These are phyloP conservation scores for Physella acuta DNA, from an alignment of 1,140 invertebrate species.

Conservation along the genomic window DNA sequence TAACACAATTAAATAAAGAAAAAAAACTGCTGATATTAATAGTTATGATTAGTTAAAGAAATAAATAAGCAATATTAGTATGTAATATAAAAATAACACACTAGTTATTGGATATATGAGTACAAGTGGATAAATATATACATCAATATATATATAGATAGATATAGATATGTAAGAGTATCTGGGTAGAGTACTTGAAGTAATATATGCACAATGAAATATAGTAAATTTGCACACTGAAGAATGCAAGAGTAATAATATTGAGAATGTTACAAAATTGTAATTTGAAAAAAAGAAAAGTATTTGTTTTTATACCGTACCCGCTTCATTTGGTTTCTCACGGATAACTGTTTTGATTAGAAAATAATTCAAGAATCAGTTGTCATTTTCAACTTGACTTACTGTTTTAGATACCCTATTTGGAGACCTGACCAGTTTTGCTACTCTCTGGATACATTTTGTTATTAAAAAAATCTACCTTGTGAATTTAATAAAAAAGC, in stretches of 20 bases:
- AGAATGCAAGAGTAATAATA: constrained; percentile 17
- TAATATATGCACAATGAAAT: constrained; percentile 10
- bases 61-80: constrained; percentile 6
- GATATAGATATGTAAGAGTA: neutral
- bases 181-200: neutral
- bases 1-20: too few species aligned
- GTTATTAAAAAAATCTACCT: too few species aligned
- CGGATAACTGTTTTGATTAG: constrained; percentile 19
- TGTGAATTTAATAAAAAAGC: too few species aligned
- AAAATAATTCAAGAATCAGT: neutral
- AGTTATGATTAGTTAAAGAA: too few species aligned
- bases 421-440: too few species aligned
- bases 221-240: constrained; percentile 16
- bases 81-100: constrained; percentile 1
- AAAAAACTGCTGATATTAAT: too few species aligned
- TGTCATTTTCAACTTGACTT: neutral
- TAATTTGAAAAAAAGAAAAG: neutral
- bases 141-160: neutral
- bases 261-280: neutral
- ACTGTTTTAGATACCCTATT: too few species aligned
- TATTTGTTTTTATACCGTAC: constrained; percentile 24
- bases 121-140: neutral
- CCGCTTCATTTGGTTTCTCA: constrained; percentile 30
- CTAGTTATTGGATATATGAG: constrained; percentile 7
- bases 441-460: too few species aligned